These are phyloP conservation scores for Napeogenes sylphis DNA, from an alignment of 2,888 invertebrate species.

Conservation along the genomic window DNA sequence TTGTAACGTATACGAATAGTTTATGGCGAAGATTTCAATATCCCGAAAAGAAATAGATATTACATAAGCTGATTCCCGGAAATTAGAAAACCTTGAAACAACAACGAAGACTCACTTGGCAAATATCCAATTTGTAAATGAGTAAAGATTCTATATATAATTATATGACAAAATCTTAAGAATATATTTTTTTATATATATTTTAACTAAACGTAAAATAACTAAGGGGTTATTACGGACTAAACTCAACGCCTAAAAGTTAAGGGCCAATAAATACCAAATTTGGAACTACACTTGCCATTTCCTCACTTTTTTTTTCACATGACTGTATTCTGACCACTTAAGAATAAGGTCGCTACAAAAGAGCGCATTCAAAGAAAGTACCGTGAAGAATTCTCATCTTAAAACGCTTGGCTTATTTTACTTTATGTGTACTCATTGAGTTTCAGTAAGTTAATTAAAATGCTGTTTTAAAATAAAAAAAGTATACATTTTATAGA, in stretches of 20 bases:
- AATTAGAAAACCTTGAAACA: constrained; percentile 38
- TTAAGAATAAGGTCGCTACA: constrained; percentile 2
- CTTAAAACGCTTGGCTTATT: too few relatives aligned
- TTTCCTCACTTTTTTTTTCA: neutral
- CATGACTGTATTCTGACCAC: neutral
- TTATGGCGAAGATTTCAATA: too few relatives aligned
- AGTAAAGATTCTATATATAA: neutral
- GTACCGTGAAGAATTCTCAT: too few relatives aligned
- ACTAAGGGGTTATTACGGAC: too few relatives aligned
- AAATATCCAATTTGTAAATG: neutral
- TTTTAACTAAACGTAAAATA: too few relatives aligned
- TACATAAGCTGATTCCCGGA: constrained; percentile 27
- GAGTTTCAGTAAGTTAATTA: too few relatives aligned
- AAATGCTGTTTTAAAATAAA: too few relatives aligned
- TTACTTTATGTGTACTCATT: too few relatives aligned
- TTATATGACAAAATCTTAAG: neutral
- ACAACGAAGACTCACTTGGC: constrained; percentile 14
- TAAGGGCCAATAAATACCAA: too few relatives aligned
- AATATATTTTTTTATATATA: neutral
- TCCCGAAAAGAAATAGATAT: constrained; percentile 6
- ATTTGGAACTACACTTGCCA: neutral
- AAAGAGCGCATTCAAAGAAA: neutral
- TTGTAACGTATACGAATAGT: too few relatives aligned
- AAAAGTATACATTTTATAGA: too few relatives aligned
- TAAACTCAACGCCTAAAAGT: too few relatives aligned